Percentiles rank a stretch among this genome's conserved stretches.
Evolutionary conservation across 2,888 invertebrate species (phyloP).

Genomic region (Cepaea hortensis): DNA sequence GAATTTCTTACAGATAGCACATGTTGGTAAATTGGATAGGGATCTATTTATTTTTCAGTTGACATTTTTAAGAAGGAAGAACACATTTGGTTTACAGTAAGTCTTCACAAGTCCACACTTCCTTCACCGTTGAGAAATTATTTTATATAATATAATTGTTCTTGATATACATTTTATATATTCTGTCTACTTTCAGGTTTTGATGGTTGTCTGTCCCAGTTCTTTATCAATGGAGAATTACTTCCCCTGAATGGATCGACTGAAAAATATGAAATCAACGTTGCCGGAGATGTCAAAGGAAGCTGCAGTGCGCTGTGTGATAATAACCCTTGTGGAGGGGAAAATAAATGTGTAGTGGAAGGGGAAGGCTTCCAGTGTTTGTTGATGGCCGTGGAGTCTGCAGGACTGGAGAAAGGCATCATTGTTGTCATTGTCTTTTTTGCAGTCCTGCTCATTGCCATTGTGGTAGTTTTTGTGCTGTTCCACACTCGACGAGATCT

Average conservation of each 20-base stretch:
- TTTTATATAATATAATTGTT: not conserved
- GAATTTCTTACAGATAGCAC: no score
- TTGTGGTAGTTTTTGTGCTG: slow-evolving; percentile 83
- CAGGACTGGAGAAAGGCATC: slow-evolving; percentile 93
- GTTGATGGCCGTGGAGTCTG: slow-evolving; percentile 81
- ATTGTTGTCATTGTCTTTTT: slow-evolving; percentile 96
- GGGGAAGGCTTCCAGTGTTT: slow-evolving; percentile 60
- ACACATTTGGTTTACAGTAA: no score
- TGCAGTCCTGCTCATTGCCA: slow-evolving; percentile 80
- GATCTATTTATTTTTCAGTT: no score
- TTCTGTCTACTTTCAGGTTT: slow-evolving; percentile 79
- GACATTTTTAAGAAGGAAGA: no score
- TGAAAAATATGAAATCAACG: slow-evolving; percentile 68
- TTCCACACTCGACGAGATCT: slow-evolving; percentile 89
- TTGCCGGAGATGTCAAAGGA: slow-evolving; percentile 58
- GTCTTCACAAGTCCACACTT: not conserved
- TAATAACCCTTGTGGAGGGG: slow-evolving; percentile 58
- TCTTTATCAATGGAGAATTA: slow-evolving; percentile 90
- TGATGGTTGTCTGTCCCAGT: slow-evolving; percentile 92
- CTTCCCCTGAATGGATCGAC: slow-evolving; percentile 93
- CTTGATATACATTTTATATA: slow-evolving; percentile 10
- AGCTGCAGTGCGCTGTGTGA: slow-evolving; percentile 63
- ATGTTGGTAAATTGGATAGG: no score
- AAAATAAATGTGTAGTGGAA: slow-evolving; percentile 57
- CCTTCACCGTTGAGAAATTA: not conserved